Evolutionary conservation across 37 sponge, comb jelly and placozoan species (phyloP).

Genomic region (Chondrilla cf. caribensis): DNA sequence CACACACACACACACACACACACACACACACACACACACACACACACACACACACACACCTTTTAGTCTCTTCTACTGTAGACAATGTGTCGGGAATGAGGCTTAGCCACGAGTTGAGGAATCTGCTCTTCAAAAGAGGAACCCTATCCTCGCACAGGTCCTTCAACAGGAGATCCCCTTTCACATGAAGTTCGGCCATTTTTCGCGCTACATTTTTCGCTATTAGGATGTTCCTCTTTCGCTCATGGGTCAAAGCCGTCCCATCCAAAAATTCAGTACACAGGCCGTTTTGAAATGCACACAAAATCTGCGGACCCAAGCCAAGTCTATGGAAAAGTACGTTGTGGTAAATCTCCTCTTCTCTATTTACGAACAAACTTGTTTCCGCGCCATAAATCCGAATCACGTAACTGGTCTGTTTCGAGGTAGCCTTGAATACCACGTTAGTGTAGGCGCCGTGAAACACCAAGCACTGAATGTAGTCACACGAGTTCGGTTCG

Average conservation of each 20-base stretch:
- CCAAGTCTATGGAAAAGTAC: background rate
- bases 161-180: background rate
- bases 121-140: background rate
- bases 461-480: background rate
- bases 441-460: background rate
- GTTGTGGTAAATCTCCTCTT: background rate
- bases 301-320: background rate
- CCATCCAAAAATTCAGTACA: background rate
- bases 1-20: slow-evolving; percentile 3
- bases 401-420: background rate
- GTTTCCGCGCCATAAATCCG: background rate
- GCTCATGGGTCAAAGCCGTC: background rate
- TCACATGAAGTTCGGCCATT: background rate
- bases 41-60: slow-evolving; percentile 3
- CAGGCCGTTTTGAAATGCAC: background rate
- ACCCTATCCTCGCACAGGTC: background rate
- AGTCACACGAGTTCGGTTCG: background rate
- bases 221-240: background rate
- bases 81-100: background rate
- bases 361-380: background rate
- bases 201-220: background rate
- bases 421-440: background rate
- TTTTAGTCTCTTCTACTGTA: background rate
- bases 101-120: background rate
- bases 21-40: slow-evolving; percentile 2